These are phyloP conservation scores for Deroplatys truncata DNA, from an alignment of 2,888 invertebrate genomes.

Conservation along the genomic window DNA sequence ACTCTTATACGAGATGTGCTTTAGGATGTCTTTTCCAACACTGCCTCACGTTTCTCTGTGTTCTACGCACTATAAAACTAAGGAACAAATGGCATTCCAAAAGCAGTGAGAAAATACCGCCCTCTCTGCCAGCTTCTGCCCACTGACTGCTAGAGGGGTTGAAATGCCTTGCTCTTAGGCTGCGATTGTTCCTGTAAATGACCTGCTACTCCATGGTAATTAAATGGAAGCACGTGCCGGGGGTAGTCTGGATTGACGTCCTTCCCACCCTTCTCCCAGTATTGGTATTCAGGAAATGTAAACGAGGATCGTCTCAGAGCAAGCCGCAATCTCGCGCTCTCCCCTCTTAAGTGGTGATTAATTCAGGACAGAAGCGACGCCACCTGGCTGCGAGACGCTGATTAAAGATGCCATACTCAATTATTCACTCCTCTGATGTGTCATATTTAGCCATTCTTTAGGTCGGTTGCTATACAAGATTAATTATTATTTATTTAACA, in stretches of 20 bases:
- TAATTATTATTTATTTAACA: too few relatives aligned
- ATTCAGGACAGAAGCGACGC: not conserved
- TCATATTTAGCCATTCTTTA: not conserved
- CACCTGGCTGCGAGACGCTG: not conserved
- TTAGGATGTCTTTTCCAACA: too few relatives aligned
- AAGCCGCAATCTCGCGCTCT: not conserved
- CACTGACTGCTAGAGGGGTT: too few relatives aligned
- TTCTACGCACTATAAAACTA: not conserved
- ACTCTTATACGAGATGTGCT: too few relatives aligned
- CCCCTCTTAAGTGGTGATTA: not conserved
- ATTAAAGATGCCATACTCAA: not conserved
- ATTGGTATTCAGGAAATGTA: not conserved
- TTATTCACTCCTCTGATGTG: not conserved
- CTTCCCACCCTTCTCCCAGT: not conserved
- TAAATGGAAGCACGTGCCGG: not conserved
- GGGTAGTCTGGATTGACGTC: not conserved
- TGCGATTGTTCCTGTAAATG: not conserved
- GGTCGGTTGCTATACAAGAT: too few relatives aligned
- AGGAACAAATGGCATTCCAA: not conserved
- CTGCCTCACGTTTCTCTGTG: too few relatives aligned
- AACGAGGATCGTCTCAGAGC: not conserved
- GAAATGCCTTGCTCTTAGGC: not conserved
- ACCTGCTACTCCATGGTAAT: not conserved
- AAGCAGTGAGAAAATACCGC: not conserved
- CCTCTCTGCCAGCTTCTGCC: not conserved